phyloP scores from a whole-genome alignment of 1,140 invertebrate genomes.

The Bombus superbus region DNA sequence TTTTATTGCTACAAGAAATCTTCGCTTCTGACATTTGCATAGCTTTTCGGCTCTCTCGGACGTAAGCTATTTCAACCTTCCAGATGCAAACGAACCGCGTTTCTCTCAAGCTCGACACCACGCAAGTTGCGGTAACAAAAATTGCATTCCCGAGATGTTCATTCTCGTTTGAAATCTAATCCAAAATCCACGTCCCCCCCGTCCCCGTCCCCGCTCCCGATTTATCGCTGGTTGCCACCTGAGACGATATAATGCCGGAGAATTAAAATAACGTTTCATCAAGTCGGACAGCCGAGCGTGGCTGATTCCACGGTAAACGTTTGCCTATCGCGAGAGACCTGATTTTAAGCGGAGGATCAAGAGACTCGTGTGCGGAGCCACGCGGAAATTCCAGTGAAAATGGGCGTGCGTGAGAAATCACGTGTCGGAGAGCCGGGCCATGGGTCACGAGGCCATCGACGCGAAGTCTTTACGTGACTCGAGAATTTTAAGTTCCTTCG shows the following conservation, averaged over 20 bases:
- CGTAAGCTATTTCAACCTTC: no score
- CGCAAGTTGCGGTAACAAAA: no score
- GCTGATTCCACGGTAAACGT: slow-evolving; percentile 49
- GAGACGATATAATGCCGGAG: slow-evolving; percentile 12
- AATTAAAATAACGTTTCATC: slow-evolving; percentile 45
- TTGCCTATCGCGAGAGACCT: slow-evolving; percentile 21
- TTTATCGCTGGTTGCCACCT: background rate
- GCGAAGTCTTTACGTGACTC: slow-evolving; percentile 62
- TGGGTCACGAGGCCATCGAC: slow-evolving; percentile 56
- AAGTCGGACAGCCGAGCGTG: slow-evolving; percentile 10
- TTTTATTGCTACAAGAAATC: no score
- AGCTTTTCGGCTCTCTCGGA: no score
- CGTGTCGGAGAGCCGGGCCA: slow-evolving; percentile 39
- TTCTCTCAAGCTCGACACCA: no score
- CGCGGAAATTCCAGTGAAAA: slow-evolving; percentile 22
- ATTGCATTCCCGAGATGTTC: no score
- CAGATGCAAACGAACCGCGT: no score
- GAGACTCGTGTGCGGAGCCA: slow-evolving; percentile 7
- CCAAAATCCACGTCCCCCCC: no score
- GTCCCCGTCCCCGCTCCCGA: background rate
- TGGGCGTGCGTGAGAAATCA: slow-evolving; percentile 51
- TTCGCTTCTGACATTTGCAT: no score
- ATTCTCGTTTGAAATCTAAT: no score
- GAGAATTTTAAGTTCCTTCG: slow-evolving; percentile 39
- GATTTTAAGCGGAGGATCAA: slow-evolving; percentile 28